phyloP scores from a whole-genome alignment of 2,797 vertebrate species.

The Molossus alvarezi region DNA sequence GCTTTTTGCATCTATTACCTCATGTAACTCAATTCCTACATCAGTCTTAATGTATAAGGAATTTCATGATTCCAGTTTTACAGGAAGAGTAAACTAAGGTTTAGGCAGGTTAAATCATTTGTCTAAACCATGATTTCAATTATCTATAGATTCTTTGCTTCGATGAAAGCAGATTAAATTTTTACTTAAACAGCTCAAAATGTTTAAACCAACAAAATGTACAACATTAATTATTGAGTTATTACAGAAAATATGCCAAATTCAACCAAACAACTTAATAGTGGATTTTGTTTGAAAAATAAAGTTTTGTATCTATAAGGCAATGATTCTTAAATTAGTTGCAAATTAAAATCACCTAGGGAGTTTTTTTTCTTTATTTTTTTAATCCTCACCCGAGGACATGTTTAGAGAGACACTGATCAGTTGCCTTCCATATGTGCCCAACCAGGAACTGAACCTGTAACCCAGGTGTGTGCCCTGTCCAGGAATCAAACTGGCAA shows the following conservation, averaged over 20 bases:
- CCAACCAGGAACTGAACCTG: too few relatives aligned
- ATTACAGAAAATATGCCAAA: slow-evolving; percentile 52
- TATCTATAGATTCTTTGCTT: not conserved
- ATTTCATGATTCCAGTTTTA: not conserved
- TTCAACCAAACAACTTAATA: slow-evolving; percentile 9
- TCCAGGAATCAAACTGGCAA: too few relatives aligned
- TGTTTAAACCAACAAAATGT: slow-evolving; percentile 28
- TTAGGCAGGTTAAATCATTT: not conserved
- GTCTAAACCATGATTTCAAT: not conserved
- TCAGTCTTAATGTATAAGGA: not conserved
- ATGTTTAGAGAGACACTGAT: too few relatives aligned
- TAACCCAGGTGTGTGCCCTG: too few relatives aligned
- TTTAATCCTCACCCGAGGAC: too few relatives aligned
- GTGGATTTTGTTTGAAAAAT: slow-evolving; percentile 54
- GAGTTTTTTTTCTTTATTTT: not conserved
- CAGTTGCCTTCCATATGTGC: too few relatives aligned
- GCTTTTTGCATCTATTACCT: slow-evolving; percentile 12
- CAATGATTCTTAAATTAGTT: not conserved
- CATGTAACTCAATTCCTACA: not conserved
- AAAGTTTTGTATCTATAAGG: slow-evolving; percentile 13
- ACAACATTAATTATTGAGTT: slow-evolving; percentile 10
- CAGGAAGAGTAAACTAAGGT: slow-evolving; percentile 1
- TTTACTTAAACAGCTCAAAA: slow-evolving; percentile 17
- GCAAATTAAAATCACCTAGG: slow-evolving; percentile 22
- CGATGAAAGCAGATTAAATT: slow-evolving; percentile 37